Conservation (phyloP, 2,888 invertebrate genomes). For the Leptopilina drosophilae region DNA sequence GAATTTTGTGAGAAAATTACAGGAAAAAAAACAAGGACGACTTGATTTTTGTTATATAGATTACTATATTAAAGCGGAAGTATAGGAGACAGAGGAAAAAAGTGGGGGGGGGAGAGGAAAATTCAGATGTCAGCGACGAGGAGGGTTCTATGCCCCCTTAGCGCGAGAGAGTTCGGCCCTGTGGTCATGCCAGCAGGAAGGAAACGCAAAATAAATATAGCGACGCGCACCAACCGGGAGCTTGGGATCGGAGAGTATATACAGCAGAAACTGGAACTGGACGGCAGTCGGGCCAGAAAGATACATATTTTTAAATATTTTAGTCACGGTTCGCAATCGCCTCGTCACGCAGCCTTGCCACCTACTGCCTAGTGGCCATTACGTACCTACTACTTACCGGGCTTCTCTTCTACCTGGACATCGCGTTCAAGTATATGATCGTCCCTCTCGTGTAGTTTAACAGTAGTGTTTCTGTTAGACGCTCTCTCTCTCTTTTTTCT, state of each 20-base stretch:
- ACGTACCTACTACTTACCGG: slow-evolving; percentile 66
- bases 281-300: slow-evolving; percentile 76
- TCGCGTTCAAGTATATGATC: slow-evolving; percentile 27
- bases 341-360: slow-evolving; percentile 77
- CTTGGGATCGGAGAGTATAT: slow-evolving; percentile 57
- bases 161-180: slow-evolving; percentile 46
- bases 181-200: slow-evolving; percentile 71
- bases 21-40: too few species aligned
- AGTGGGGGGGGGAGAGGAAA: slow-evolving; percentile 28
- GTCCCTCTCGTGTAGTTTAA: slow-evolving; percentile 19
- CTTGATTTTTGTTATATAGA: too few species aligned
- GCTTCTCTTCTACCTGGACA: slow-evolving; percentile 48
- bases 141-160: slow-evolving; percentile 52
- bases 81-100: too few species aligned
- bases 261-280: slow-evolving; percentile 68
- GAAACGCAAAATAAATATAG: slow-evolving; percentile 77
- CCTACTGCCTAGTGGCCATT: slow-evolving; percentile 72
- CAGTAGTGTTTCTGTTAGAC: background rate
- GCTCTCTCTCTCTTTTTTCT: too few species aligned
- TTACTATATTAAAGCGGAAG: too few species aligned
- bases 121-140: slow-evolving; percentile 41
- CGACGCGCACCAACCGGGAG: slow-evolving; percentile 64
- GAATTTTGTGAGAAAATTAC: too few species aligned
- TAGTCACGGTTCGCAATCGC: slow-evolving; percentile 77
- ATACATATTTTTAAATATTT: slow-evolving; percentile 78